A percentile compares a stretch with the other conserved stretches of the same genome.
phyloP scores from a whole-genome alignment of 2,113 vertebrate species.

The Lepus europaeus region DNA sequence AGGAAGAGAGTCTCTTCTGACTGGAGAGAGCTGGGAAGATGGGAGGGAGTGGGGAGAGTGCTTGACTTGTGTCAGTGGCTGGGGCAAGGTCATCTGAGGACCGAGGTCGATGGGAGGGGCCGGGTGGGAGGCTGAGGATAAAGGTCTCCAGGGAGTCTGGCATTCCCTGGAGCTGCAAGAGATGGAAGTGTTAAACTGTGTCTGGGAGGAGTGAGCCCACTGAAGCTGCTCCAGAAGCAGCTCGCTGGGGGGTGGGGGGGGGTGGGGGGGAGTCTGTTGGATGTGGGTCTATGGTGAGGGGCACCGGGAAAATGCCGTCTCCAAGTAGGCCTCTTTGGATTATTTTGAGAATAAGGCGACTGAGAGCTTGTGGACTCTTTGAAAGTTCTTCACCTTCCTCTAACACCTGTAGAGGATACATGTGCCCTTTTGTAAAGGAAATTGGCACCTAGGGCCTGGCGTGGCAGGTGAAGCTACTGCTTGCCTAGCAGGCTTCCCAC shows the following conservation, averaged over 20 bases:
- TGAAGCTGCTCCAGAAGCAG: not conserved
- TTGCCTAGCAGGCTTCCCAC: too few relatives aligned
- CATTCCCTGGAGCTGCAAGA: not conserved
- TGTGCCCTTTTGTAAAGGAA: not conserved
- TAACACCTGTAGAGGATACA: not conserved
- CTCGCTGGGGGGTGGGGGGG: not conserved
- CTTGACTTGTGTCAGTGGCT: not conserved
- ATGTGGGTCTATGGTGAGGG: not conserved
- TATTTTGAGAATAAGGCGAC: not conserved
- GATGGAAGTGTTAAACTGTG: not conserved
- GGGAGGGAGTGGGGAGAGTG: not conserved
- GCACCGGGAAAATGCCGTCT: not conserved
- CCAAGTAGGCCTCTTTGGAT: not conserved
- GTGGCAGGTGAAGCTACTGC: too few relatives aligned
- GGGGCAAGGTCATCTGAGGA: not conserved
- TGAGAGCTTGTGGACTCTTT: not conserved
- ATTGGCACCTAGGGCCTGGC: not conserved
- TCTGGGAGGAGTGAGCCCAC: not conserved
- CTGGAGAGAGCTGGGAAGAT: not conserved
- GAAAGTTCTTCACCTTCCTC: not conserved
- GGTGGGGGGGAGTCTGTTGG: not conserved
- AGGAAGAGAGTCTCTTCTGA: not conserved
- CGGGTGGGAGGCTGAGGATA: not conserved
- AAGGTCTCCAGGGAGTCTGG: not conserved
- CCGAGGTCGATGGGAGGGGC: not conserved